Percentiles rank a stretch among this genome's conserved stretches.
These are phyloP conservation scores for Plebejus argus DNA, from an alignment of 2,888 invertebrate species.

Conservation along the genomic window DNA sequence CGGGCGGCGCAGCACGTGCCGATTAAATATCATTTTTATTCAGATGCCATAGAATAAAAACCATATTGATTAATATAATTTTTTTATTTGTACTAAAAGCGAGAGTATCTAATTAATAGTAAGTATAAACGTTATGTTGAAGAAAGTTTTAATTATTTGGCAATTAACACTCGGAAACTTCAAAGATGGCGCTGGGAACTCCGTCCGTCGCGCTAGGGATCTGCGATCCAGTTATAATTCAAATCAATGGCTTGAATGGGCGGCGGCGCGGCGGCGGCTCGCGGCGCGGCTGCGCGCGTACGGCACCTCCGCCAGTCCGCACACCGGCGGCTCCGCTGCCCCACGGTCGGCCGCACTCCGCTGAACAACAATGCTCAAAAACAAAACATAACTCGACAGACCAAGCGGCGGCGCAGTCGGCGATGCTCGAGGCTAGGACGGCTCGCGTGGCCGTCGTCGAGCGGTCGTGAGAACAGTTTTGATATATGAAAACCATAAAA, in stretches of 20 bases:
- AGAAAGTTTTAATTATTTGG: neutral
- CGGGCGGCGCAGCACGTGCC: conserved; percentile 40
- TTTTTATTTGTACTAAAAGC: neutral
- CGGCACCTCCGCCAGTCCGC: conserved; percentile 74
- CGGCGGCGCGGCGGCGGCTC: conserved; percentile 57
- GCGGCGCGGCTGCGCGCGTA: conserved; percentile 54
- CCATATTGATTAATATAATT: neutral
- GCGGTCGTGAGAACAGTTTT: conserved; percentile 66
- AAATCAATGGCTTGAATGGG: conserved; percentile 55
- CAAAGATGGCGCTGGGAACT: conserved; percentile 27
- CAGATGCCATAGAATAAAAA: neutral
- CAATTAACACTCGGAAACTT: conserved; percentile 11
- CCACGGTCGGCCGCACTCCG: conserved; percentile 80
- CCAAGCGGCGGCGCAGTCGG: conserved; percentile 65
- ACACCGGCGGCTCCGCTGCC: conserved; percentile 81
- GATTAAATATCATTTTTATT: neutral
- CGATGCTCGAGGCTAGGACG: conserved; percentile 72
- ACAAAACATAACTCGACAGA: conserved; percentile 70
- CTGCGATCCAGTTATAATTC: conserved; percentile 10
- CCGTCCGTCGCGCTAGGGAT: conserved; percentile 45
- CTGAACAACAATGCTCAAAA: conserved; percentile 78
- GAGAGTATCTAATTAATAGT: neutral
- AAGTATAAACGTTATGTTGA: neutral
- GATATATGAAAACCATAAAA: conserved; percentile 73
- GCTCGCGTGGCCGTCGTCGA: conserved; percentile 73